Percentiles rank a stretch among this genome's conserved stretches.
Evolutionary conservation across 2,888 invertebrate species (phyloP).

Genomic region (Eupelmus urozonus): DNA sequence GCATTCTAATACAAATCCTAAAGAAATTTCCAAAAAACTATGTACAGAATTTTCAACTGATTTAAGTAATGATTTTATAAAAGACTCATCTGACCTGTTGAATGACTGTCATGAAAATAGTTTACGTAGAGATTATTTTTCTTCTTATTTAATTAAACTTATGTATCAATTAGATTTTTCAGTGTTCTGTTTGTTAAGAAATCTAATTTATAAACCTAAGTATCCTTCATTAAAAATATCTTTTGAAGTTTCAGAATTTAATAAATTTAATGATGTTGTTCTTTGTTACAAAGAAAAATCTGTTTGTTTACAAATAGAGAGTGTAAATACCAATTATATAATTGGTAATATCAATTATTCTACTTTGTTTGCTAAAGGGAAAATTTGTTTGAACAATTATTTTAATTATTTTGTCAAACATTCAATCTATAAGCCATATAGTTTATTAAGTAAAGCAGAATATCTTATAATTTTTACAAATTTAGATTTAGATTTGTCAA

Average conservation of each 20-base stretch:
- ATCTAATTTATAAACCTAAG: constrained; percentile 63
- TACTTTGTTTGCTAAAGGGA: constrained; percentile 63
- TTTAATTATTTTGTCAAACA: constrained; percentile 65
- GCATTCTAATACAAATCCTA: too few species aligned
- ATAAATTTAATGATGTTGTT: constrained; percentile 59
- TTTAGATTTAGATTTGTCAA: constrained; percentile 63
- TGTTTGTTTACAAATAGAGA: constrained; percentile 64
- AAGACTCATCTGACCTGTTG: background rate
- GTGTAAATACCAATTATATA: constrained; percentile 62
- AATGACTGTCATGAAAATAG: too few species aligned
- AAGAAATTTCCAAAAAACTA: constrained; percentile 56
- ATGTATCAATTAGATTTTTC: constrained; percentile 66
- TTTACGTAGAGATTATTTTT: constrained; percentile 59
- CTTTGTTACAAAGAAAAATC: constrained; percentile 63
- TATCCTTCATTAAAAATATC: constrained; percentile 65
- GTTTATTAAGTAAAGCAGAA: constrained; percentile 61
- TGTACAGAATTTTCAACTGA: background rate
- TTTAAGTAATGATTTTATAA: background rate
- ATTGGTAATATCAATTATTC: constrained; percentile 63
- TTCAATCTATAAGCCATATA: constrained; percentile 54
- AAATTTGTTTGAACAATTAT: constrained; percentile 61
- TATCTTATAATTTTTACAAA: constrained; percentile 66
- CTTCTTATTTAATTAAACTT: constrained; percentile 63
- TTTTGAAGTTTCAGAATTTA: constrained; percentile 63
- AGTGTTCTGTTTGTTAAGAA: constrained; percentile 64